Percentiles rank a stretch among this genome's conserved stretches.
Evolutionary conservation across 2,797 vertebrate genomes (phyloP).

Genomic region (Parotocinclus haroldoi): DNA sequence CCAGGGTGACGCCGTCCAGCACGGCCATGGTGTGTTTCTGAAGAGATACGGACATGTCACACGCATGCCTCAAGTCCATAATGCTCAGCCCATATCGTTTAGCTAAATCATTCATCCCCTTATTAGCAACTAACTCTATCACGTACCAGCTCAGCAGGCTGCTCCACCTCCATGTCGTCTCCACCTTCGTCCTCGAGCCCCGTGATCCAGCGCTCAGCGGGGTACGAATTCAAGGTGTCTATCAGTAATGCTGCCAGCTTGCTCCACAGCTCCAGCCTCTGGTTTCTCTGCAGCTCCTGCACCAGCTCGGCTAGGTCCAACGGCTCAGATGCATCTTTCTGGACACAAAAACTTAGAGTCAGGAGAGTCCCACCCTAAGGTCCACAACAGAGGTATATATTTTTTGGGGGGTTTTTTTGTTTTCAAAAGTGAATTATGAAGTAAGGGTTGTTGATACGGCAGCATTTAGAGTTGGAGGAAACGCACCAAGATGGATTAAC

Average conservation of each 20-base stretch:
- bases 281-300: conserved; percentile 82
- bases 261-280: conserved; percentile 82
- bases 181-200: conserved; percentile 42
- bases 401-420: too few species aligned
- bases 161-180: conserved; percentile 71
- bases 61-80: too few species aligned
- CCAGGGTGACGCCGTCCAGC: conserved; percentile 75
- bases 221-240: conserved; percentile 69
- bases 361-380: too few species aligned
- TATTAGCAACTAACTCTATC: too few species aligned
- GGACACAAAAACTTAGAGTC: conserved; percentile 34
- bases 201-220: conserved; percentile 75
- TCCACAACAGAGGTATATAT: too few species aligned
- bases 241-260: conserved; percentile 71
- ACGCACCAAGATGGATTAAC: too few species aligned
- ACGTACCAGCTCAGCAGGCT: conserved; percentile 69
- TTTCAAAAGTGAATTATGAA: too few species aligned
- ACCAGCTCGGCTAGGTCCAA: conserved; percentile 85
- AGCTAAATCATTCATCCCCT: too few species aligned
- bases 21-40: conserved; percentile 72
- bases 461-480: too few species aligned
- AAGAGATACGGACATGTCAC: background rate
- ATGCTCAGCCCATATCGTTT: too few species aligned
- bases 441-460: too few species aligned
- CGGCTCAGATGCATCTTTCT: conserved; percentile 77